Evolutionary conservation across 2,113 vertebrate genomes (phyloP), one percentile per base, ranked within the genome.

Genomic region (Dunckerocampus dactyliophorus): DNA sequence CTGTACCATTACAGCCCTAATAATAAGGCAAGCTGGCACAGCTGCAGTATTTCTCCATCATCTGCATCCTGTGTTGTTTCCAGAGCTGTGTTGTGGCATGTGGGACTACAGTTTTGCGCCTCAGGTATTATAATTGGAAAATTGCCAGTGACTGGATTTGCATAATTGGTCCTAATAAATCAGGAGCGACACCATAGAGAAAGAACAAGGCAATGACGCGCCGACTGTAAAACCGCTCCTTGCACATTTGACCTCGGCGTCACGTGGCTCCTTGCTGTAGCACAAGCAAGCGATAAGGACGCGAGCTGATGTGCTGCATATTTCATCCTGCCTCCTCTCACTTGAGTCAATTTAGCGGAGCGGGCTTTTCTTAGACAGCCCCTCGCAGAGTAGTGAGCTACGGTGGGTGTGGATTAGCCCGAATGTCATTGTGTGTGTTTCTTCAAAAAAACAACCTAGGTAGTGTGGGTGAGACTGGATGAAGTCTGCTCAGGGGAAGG

Each of bases 151-250:
- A 79, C 75, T 73, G 17, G 21, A 83, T 88, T 88, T 88, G 82
- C 80, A 83, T 82, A 84, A 88, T 79, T 80, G 77, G 80, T 76
- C 73, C 77, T 85, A 83, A 86, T 84, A 88, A 88, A 83, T 81
- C 78, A 76, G 64, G 45, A 75, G 80, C 39, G 39, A 43, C 39
- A 43, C 39, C 39, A 14, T 14, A 43, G 12, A 43, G 39, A 43
- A 43, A 14, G 39, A 43, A 43, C 39, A 43, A 43, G 13, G 39
- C 39, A 8, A 8, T 34, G 31, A 8, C 31, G 7, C 31, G 47
- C 47, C 17, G 57, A 59, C 43, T 28, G 20, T 16, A 51, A 12
- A 59, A 68, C 50, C 54, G 57, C 58, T 67, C 46, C 28, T 60
- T 2, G 42, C 74, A 71, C 21, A 59, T 78, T 74, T 74, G 47